Conservation (phyloP, 2,113 vertebrate species). For the Pantherophis guttatus region DNA sequence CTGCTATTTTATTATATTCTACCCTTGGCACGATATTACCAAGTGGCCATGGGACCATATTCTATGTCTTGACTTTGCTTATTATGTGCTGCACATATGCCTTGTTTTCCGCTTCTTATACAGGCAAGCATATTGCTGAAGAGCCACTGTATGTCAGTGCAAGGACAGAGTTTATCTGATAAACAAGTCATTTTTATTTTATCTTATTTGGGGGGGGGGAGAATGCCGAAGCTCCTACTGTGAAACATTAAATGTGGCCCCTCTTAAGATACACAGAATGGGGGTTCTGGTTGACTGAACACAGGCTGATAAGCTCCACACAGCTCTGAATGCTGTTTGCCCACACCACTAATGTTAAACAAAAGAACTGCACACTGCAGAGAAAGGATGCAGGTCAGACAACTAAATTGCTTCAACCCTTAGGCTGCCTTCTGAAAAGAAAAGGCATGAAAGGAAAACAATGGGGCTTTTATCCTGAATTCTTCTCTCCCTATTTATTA, state of each 20-base stretch:
- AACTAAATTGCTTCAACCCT: constrained; percentile 83
- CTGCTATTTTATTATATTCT: constrained; percentile 12
- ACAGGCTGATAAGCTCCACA: constrained; percentile 77
- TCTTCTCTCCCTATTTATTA: constrained; percentile 80
- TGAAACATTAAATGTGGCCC: constrained; percentile 77
- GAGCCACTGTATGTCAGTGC: constrained; percentile 72
- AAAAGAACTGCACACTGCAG: constrained; percentile 80
- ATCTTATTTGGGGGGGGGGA: constrained; percentile 28
- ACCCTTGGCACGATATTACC: neutral
- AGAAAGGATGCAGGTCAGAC: constrained; percentile 78
- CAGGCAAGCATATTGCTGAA: constrained; percentile 66
- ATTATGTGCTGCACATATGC: constrained; percentile 55
- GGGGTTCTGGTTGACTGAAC: constrained; percentile 78
- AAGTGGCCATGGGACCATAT: constrained; percentile 38
- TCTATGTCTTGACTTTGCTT: constrained; percentile 52
- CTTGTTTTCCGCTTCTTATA: constrained; percentile 62
- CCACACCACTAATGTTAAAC: constrained; percentile 85
- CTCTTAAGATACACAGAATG: constrained; percentile 75
- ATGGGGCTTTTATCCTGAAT: constrained; percentile 80
- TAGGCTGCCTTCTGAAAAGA: constrained; percentile 79
- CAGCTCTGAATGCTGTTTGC: constrained; percentile 81
- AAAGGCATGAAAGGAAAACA: constrained; percentile 76
- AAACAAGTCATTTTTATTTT: constrained; percentile 76
- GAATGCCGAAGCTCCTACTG: constrained; percentile 75
- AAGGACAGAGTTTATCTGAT: constrained; percentile 80